Evolutionary conservation across 2,797 vertebrate species (phyloP).

Genomic region (Neosilurus mollespiculum): DNA sequence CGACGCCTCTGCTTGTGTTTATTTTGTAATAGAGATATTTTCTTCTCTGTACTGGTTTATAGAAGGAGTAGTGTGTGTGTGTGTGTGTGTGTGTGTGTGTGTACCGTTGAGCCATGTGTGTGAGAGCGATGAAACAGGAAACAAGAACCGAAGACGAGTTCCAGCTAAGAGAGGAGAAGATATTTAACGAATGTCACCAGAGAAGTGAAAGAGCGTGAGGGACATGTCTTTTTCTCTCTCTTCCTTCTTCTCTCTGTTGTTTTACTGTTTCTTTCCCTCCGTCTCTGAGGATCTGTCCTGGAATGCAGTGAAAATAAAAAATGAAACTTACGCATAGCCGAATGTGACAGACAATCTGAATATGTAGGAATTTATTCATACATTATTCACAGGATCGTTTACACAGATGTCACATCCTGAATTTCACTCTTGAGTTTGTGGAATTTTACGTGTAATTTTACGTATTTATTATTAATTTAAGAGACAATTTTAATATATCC

Average conservation of each 20-base stretch:
- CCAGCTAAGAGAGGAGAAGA: background rate
- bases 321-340: too few relatives aligned
- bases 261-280: background rate
- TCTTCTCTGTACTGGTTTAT: background rate
- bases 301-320: background rate
- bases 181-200: background rate
- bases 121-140: background rate
- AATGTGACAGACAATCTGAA: background rate
- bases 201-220: background rate
- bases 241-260: background rate
- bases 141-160: background rate
- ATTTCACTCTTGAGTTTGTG: background rate
- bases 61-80: background rate
- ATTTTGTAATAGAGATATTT: background rate
- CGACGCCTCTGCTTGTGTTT: background rate
- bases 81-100: too few relatives aligned
- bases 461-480: too few relatives aligned
- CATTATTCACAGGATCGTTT: background rate
- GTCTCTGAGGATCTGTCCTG: background rate
- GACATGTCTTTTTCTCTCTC: background rate
- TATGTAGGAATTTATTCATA: background rate
- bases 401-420: background rate
- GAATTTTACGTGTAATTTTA: background rate
- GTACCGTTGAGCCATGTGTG: background rate
- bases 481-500: too few relatives aligned